Evolutionary conservation across 2,888 invertebrate species (phyloP).

Genomic region (Herminia tarsipennalis): DNA sequence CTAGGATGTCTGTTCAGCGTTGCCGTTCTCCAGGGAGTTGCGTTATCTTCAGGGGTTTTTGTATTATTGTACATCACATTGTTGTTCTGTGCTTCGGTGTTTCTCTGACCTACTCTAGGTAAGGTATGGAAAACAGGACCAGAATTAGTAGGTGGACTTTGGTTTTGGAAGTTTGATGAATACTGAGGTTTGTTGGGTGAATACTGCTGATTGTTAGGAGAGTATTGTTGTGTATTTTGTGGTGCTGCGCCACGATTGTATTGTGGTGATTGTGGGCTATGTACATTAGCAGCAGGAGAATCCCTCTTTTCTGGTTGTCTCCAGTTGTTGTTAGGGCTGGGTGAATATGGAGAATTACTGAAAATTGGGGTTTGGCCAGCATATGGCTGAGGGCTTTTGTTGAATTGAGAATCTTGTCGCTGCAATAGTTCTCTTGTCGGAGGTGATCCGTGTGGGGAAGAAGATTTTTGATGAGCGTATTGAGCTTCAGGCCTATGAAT

Average conservation of each 20-base stretch:
- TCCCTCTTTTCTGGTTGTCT: conserved; percentile 77
- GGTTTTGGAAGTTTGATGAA: conserved; percentile 59
- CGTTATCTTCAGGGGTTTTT: conserved; percentile 52
- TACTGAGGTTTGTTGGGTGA: conserved; percentile 58
- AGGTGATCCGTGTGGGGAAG: conserved; percentile 69
- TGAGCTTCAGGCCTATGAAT: conserved; percentile 80
- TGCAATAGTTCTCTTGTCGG: conserved; percentile 74
- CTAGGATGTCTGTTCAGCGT: conserved; percentile 68
- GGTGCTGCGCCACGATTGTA: conserved; percentile 53
- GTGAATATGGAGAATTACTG: conserved; percentile 71
- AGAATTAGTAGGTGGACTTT: conserved; percentile 55
- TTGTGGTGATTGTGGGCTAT: conserved; percentile 52
- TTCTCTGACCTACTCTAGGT: conserved; percentile 68
- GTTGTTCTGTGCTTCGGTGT: conserved; percentile 61
- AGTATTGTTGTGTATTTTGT: conserved; percentile 61
- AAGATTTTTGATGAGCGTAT: conserved; percentile 71
- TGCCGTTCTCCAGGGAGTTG: conserved; percentile 74
- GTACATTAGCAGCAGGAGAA: conserved; percentile 59
- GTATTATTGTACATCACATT: conserved; percentile 63
- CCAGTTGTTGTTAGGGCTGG: conserved; percentile 78
- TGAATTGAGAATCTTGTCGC: conserved; percentile 82
- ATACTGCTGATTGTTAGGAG: conserved; percentile 55
- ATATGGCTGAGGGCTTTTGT: conserved; percentile 81
- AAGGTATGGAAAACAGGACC: conserved; percentile 70
- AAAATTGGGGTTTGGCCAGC: conserved; percentile 64